phyloP scores from a whole-genome alignment of 2,888 invertebrate genomes.

The Machimus rusticus region DNA sequence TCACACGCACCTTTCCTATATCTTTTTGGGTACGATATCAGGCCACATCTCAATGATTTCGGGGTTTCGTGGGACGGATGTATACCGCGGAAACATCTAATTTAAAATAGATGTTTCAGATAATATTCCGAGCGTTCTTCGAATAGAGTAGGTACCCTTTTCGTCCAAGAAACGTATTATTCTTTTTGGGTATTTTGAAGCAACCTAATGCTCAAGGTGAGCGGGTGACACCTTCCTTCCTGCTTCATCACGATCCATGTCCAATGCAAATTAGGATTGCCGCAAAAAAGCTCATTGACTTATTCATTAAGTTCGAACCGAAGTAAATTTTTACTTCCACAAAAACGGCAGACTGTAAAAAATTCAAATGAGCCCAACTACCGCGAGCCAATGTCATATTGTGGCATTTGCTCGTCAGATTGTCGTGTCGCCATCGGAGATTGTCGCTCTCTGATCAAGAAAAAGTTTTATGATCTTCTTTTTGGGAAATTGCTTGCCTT shows the following conservation, averaged over 20 bases:
- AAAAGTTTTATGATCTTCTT: not conserved
- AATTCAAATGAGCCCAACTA: not conserved
- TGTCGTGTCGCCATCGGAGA: not conserved
- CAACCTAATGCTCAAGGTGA: not conserved
- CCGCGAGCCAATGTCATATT: not conserved
- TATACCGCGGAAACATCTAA: not conserved
- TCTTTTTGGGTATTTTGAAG: not conserved
- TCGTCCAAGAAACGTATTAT: not conserved
- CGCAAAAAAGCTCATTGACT: not conserved
- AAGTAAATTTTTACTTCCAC: not conserved
- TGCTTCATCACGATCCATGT: not conserved
- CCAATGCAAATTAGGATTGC: not conserved
- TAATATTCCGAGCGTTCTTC: not conserved
- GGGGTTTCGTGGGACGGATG: not conserved
- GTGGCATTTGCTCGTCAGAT: not conserved
- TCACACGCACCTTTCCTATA: not conserved
- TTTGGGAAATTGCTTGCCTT: not conserved
- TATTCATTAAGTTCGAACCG: not conserved
- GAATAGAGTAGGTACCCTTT: not conserved
- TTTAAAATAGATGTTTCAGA: not conserved
- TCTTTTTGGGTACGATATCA: not conserved
- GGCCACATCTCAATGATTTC: not conserved
- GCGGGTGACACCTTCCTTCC: not conserved
- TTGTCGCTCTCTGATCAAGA: not conserved
- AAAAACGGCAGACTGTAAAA: not conserved